Evolutionary conservation across 2,113 vertebrate genomes (phyloP).

Genomic region (Paradisaea rubra): DNA sequence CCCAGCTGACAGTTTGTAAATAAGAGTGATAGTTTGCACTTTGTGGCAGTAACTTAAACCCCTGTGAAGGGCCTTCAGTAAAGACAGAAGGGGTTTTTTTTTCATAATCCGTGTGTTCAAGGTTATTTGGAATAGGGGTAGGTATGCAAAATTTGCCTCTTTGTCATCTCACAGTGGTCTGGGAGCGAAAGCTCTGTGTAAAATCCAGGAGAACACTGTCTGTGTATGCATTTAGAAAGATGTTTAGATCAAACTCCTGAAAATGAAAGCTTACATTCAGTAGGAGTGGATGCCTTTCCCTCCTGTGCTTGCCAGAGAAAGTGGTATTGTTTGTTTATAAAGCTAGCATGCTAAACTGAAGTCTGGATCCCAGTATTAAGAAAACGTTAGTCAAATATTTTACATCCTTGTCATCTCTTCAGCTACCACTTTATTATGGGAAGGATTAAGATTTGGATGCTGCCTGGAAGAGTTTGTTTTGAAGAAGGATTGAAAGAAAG

Average conservation of each 20-base stretch:
- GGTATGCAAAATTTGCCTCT: background rate
- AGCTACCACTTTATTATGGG: constrained; percentile 49
- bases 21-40: background rate
- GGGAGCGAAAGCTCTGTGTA: background rate
- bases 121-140: background rate
- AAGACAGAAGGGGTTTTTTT: background rate
- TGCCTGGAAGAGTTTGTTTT: constrained; percentile 48
- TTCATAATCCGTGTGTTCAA: background rate
- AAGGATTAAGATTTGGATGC: constrained; percentile 45
- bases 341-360: background rate
- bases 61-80: background rate
- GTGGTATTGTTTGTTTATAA: constrained; percentile 45
- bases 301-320: background rate
- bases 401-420: constrained; percentile 52
- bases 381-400: constrained; percentile 45
- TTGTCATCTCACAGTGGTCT: background rate
- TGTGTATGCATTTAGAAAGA: background rate
- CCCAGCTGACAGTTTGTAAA: background rate
- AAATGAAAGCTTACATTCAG: constrained; percentile 36
- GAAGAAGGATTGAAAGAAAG: constrained; percentile 29
- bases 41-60: background rate
- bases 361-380: constrained; percentile 27
- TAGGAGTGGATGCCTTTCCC: constrained; percentile 2
- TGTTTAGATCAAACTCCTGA: background rate
- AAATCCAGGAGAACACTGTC: background rate